phyloP scores from a whole-genome alignment of 2,888 invertebrate species.

The Branchellion lobata region DNA sequence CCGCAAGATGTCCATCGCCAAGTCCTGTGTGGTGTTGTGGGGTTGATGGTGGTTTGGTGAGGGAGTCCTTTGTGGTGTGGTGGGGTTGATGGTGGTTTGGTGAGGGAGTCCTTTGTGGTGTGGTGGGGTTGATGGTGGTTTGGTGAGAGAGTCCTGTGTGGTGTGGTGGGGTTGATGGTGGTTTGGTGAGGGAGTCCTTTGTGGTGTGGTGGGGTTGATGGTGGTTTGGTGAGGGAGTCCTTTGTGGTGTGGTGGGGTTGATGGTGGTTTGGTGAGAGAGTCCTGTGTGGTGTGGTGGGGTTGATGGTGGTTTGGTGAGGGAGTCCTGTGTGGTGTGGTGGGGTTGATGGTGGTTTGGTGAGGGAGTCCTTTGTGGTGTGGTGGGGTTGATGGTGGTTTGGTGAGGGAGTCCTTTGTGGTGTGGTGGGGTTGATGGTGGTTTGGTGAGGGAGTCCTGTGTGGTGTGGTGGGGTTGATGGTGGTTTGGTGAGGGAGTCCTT shows the following conservation, averaged over 20 bases:
- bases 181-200: not conserved
- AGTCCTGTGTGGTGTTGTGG: constrained; percentile 65
- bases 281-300: not conserved
- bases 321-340: constrained; percentile 66
- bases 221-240: too few relatives aligned
- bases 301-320: too few relatives aligned
- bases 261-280: not conserved
- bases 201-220: not conserved
- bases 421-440: not conserved
- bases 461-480: not conserved
- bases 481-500: too few relatives aligned
- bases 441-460: not conserved
- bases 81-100: not conserved
- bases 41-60: not conserved
- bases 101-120: not conserved
- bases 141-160: not conserved
- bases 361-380: not conserved
- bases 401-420: constrained; percentile 68
- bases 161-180: too few relatives aligned
- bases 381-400: too few relatives aligned
- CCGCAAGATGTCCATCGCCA: constrained; percentile 95
- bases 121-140: not conserved
- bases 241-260: constrained; percentile 50
- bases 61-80: not conserved
- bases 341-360: not conserved